Evolutionary conservation across 2,797 vertebrate genomes (phyloP).

Genomic region (Enteromius thamalakanensis): DNA sequence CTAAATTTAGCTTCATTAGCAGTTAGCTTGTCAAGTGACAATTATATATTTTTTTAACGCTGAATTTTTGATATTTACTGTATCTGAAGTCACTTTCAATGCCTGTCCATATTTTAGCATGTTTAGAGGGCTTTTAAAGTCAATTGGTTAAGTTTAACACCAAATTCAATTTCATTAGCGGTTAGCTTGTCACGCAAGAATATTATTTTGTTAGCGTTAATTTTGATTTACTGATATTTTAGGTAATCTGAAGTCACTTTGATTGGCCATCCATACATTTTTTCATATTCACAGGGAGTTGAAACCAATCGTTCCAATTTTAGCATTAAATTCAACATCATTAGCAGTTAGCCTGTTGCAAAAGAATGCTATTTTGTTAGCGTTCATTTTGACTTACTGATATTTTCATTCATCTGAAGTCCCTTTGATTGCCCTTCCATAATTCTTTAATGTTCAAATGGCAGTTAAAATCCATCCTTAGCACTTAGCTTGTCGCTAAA

Average conservation of each 20-base stretch:
- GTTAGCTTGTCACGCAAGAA: not conserved
- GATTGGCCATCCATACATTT: not conserved
- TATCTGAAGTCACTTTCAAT: not conserved
- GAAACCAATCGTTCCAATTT: not conserved
- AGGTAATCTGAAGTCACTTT: not conserved
- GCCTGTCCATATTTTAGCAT: not conserved
- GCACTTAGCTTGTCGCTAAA: not conserved
- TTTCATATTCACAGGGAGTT: not conserved
- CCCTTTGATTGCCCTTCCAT: not conserved
- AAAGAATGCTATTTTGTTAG: not conserved
- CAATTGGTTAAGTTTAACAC: not conserved
- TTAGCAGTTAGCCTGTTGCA: not conserved
- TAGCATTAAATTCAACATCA: not conserved
- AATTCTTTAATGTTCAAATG: too few relatives aligned
- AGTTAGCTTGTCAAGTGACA: not conserved
- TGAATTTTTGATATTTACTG: not conserved
- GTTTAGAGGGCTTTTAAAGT: not conserved
- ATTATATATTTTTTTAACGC: not conserved
- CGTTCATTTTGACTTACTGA: too few relatives aligned
- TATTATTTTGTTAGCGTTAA: not conserved
- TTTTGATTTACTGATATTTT: not conserved
- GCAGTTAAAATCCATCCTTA: not conserved
- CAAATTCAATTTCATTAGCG: not conserved
- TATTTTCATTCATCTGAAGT: not conserved
- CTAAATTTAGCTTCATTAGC: not conserved